Evolutionary conservation across 1,140 invertebrate genomes (phyloP), one percentile per base, ranked within the genome.

Genomic region (Euborellia annulipes): DNA sequence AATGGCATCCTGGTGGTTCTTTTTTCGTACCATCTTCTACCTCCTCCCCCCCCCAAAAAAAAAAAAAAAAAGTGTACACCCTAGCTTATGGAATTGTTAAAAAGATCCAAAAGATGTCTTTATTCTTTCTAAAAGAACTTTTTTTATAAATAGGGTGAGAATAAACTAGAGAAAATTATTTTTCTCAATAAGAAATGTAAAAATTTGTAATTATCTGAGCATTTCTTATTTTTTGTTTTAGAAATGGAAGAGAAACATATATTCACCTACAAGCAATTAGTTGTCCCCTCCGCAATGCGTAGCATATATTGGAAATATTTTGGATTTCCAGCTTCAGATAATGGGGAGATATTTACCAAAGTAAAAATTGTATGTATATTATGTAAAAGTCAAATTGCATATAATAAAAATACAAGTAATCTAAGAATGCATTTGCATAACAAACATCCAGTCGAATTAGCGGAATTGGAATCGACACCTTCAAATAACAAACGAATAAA

Each of bases 291-390:
- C 49, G 64, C 69, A 1, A 77, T 76, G 74, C 61, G 74, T 44
- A 74, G 71, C 51, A 71, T 73, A 36, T 76, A 76, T 54, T 77
- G 74, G 74, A 73, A 73, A 51, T 73, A 71, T 54, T 77, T 75
- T 57, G 74, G 74, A 13, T 77, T 76, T 59, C 74, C 74, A 36
- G 74, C 72, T 0, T 69, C 67, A 34, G 71, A 73, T 16, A 64
- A 72, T 30, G 71, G 72, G 34, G 66, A 69, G 44, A 74, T 76
- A 45, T 57, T 77, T 2, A 76, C 73, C n/a, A 75, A 72, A 61
- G 61, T 71, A 3, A 75, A 72, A 52, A 74, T 76, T 8, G 68
- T 77, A 13, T 76, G 74, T 45, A 67, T 71, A 30, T 50, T 76
- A 1, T 77, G 73, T 51, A 73, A 73, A 54, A 72, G 67, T 2